A percentile compares a stretch with the other conserved stretches of the same genome.
These are phyloP conservation scores for Camelus dromedarius DNA, from an alignment of 2,113 vertebrate species.

Conservation along the genomic window DNA sequence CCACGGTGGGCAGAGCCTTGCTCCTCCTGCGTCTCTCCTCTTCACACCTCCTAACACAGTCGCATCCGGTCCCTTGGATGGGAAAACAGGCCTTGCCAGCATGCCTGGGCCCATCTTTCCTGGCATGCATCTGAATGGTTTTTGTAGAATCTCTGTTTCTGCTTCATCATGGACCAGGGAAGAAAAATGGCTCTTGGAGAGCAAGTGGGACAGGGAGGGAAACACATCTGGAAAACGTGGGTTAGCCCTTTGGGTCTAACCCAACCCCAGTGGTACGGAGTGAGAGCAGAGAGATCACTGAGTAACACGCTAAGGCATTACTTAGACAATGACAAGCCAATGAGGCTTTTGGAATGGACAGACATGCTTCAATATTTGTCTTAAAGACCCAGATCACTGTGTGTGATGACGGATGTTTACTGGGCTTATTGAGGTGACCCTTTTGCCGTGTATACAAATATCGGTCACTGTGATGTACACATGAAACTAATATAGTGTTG, in stretches of 20 bases:
- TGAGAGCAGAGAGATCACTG: background rate
- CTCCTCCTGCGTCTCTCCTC: too few species aligned
- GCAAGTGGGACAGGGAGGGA: background rate
- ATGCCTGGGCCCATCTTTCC: background rate
- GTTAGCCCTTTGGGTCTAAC: background rate
- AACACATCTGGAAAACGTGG: background rate
- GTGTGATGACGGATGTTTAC: background rate
- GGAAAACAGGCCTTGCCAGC: background rate
- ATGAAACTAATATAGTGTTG: background rate
- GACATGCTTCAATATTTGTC: background rate
- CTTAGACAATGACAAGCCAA: background rate
- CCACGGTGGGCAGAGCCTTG: background rate
- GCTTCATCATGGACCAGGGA: background rate
- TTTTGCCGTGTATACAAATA: background rate
- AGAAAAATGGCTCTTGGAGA: background rate
- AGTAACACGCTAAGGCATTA: background rate
- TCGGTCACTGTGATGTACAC: background rate
- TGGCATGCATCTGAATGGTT: fast-evolving
- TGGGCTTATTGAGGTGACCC: background rate
- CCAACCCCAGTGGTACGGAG: background rate
- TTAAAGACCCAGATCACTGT: background rate
- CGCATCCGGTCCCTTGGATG: background rate
- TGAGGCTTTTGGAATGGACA: background rate
- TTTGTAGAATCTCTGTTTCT: background rate
- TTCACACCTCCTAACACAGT: too few species aligned